These are phyloP conservation scores for Camponotus floridanus DNA, from an alignment of 1,140 invertebrate genomes.

Conservation along the genomic window DNA sequence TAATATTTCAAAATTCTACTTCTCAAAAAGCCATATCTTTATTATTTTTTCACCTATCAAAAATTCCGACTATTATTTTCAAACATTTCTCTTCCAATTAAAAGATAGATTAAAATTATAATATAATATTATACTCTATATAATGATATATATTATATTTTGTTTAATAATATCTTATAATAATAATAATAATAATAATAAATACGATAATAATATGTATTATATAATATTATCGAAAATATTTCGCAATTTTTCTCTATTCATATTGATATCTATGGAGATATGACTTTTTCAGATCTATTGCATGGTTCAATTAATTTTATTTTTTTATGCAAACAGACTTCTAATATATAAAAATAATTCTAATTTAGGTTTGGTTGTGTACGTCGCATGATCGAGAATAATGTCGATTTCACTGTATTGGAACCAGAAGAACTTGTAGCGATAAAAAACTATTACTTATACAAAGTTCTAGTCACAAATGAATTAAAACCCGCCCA, in stretches of 20 bases:
- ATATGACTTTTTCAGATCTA: not conserved
- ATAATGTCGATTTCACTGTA: conserved; percentile 93
- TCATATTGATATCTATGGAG: not conserved
- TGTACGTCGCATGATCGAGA: conserved; percentile 90
- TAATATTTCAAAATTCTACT: not conserved
- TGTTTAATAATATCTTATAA: not conserved
- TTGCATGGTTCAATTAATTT: not conserved
- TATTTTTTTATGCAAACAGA: not conserved
- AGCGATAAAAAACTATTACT: conserved; percentile 88
- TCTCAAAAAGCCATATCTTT: not conserved
- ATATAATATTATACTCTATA: not conserved
- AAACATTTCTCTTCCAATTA: not conserved
- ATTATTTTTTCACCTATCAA: not conserved
- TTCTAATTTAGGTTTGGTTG: conserved; percentile 90
- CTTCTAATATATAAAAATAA: not conserved
- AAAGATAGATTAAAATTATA: not conserved
- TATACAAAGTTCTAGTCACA: conserved; percentile 89
- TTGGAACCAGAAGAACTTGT: conserved; percentile 94
- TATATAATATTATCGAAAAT: not conserved
- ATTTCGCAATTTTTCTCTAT: not conserved
- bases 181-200: too few species aligned
- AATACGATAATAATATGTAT: not conserved
- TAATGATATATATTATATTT: too few species aligned
- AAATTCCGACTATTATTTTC: not conserved
- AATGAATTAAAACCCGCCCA: conserved; percentile 88